These are phyloP conservation scores for Numida meleagris DNA, from an alignment of 2,113 vertebrate genomes.

Conservation along the genomic window DNA sequence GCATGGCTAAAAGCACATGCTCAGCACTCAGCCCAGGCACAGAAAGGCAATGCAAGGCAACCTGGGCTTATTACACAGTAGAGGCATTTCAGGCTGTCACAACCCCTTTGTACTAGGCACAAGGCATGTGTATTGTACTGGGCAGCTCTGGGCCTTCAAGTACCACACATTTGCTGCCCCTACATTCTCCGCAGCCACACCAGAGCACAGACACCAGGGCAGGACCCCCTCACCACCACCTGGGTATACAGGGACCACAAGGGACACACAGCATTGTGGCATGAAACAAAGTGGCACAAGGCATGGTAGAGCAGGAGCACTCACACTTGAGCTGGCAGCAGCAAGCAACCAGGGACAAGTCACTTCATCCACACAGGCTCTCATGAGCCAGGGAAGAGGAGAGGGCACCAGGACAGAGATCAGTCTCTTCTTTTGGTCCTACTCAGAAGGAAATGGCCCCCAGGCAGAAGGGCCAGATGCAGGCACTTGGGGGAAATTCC, in stretches of 20 bases:
- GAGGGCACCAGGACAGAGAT: conserved; percentile 51
- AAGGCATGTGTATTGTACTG: conserved; percentile 9
- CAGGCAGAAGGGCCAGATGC: conserved; percentile 53
- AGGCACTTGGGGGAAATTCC: conserved; percentile 75
- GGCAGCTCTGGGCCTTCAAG: not conserved
- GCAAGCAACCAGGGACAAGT: conserved; percentile 1
- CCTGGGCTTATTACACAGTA: not conserved
- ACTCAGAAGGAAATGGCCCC: conserved; percentile 51
- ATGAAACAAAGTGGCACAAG: conserved; percentile 65
- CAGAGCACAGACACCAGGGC: not conserved
- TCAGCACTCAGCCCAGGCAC: conserved; percentile 23
- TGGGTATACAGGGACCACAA: conserved; percentile 7
- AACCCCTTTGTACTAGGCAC: not conserved
- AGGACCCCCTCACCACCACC: not conserved
- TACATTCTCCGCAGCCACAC: conserved; percentile 26
- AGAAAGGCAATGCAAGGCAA: not conserved
- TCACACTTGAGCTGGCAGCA: conserved; percentile 28
- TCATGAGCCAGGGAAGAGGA: conserved; percentile 27
- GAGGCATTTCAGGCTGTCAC: conserved; percentile 7
- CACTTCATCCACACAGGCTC: conserved; percentile 27
- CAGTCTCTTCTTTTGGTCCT: conserved; percentile 64
- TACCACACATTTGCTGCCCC: not conserved
- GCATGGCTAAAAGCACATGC: conserved; percentile 20
- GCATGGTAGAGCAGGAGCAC: conserved; percentile 20
- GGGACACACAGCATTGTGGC: conserved; percentile 33